Evolutionary conservation across 2,888 invertebrate species (phyloP).

Genomic region (Apamea crenata): DNA sequence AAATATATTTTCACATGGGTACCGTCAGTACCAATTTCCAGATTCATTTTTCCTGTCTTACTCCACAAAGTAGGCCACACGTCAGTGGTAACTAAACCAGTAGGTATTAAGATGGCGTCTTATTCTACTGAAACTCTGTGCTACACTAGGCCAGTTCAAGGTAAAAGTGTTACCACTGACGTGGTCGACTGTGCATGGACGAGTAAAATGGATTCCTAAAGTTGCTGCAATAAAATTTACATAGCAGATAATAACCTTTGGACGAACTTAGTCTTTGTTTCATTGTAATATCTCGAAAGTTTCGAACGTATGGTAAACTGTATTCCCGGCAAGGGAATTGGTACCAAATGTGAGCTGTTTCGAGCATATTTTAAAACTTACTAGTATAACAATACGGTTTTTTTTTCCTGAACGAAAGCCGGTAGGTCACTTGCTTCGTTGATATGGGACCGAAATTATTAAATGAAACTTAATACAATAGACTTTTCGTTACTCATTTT

Average conservation of each 20-base stretch:
- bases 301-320: constrained; percentile 27
- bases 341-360: constrained; percentile 22
- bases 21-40: neutral
- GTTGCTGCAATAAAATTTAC: constrained; percentile 43
- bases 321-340: constrained; percentile 23
- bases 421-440: no score
- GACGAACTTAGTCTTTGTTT: constrained; percentile 44
- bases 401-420: constrained; percentile 1
- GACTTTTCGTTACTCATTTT: neutral
- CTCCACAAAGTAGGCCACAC: neutral
- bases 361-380: neutral
- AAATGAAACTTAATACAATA: neutral
- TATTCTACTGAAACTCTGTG: neutral
- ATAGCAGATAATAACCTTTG: constrained; percentile 44
- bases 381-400: neutral
- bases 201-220: constrained; percentile 11
- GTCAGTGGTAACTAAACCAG: neutral
- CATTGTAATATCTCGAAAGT: constrained; percentile 44
- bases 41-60: neutral
- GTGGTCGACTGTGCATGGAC: neutral
- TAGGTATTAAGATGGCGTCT: neutral
- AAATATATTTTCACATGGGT: neutral
- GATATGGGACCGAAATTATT: neutral
- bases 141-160: neutral
- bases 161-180: neutral